Evolutionary conservation across 2,797 vertebrate species (phyloP).

Genomic region (Pipistrellus nathusii): DNA sequence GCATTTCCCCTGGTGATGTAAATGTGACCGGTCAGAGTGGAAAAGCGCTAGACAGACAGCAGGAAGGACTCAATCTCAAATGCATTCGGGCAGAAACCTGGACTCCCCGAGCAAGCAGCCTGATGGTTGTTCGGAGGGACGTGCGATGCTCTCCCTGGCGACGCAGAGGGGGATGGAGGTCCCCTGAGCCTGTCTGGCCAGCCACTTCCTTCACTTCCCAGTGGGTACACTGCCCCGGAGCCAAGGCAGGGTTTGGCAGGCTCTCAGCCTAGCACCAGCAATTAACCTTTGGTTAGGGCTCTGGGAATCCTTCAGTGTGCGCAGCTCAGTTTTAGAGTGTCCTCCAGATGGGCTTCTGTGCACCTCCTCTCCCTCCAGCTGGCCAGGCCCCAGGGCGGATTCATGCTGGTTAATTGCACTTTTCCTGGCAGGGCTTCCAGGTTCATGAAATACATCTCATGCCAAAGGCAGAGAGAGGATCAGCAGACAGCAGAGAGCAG

Average conservation of each 20-base stretch:
- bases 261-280: not conserved
- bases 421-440: constrained; percentile 51
- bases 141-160: not conserved
- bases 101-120: not conserved
- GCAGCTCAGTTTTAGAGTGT: not conserved
- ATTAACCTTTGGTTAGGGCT: not conserved
- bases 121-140: not conserved
- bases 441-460: constrained; percentile 50
- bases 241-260: not conserved
- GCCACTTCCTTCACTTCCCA: not conserved
- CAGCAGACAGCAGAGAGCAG: not conserved
- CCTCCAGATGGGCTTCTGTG: constrained; percentile 24
- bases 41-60: not conserved
- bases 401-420: constrained; percentile 54
- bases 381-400: constrained; percentile 38
- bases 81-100: not conserved
- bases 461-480: constrained; percentile 42
- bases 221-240: not conserved
- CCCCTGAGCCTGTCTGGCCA: not conserved
- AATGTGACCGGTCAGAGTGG: not conserved
- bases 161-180: not conserved
- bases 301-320: not conserved
- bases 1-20: not conserved
- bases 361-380: not conserved
- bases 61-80: not conserved